A percentile compares a stretch with the other conserved stretches of the same genome.
phyloP scores from a whole-genome alignment of 2,888 invertebrate species.

The Thecocarcelia acutangulata region DNA sequence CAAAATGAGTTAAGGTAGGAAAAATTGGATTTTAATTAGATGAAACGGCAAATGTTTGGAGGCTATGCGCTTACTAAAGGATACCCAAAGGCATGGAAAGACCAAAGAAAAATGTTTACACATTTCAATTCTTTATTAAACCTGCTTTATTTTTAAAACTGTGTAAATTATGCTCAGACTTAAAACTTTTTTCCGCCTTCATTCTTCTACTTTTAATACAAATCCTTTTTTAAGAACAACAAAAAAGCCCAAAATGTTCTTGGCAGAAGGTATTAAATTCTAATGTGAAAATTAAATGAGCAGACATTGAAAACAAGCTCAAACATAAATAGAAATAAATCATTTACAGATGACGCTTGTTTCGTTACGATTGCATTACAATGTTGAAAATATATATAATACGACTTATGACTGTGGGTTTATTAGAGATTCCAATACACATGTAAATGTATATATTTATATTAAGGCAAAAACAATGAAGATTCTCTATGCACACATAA shows the following conservation, averaged over 20 bases:
- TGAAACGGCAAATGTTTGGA: not conserved
- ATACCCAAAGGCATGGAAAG: not conserved
- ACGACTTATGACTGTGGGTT: not conserved
- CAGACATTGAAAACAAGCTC: not conserved
- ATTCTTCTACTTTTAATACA: too few species aligned
- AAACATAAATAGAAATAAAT: slow-evolving; percentile 61
- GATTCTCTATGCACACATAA: not conserved
- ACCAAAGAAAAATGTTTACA: not conserved
- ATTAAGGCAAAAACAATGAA: too few species aligned
- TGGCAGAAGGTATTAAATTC: not conserved
- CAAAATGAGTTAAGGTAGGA: too few species aligned
- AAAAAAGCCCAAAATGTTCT: slow-evolving; percentile 13
- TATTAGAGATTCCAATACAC: not conserved
- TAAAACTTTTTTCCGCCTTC: too few species aligned
- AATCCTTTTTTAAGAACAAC: too few species aligned
- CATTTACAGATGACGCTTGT: slow-evolving; percentile 70
- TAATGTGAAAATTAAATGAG: slow-evolving; percentile 17
- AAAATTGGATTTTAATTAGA: slow-evolving; percentile 42
- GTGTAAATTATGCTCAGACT: too few species aligned
- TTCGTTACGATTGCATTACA: slow-evolving; percentile 60
- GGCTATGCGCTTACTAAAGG: not conserved
- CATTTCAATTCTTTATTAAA: too few species aligned
- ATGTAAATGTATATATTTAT: not conserved
- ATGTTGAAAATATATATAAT: slow-evolving; percentile 24
- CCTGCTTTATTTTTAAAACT: too few species aligned